These are phyloP conservation scores for Peromyscus eremicus DNA, from an alignment of 2,797 vertebrate species.

Conservation along the genomic window DNA sequence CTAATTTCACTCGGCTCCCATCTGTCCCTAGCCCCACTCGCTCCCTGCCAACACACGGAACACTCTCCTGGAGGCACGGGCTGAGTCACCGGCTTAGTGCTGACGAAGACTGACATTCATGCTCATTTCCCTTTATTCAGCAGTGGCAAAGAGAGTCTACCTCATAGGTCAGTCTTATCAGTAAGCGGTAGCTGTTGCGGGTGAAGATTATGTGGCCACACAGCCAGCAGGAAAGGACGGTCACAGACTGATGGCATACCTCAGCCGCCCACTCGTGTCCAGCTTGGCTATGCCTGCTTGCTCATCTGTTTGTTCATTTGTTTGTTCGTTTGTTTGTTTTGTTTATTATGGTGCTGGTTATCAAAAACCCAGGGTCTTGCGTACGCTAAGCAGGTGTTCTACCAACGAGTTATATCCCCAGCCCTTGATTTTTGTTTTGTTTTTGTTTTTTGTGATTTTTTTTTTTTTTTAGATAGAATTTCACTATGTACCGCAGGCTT, in stretches of 20 bases:
- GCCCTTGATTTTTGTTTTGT: background rate
- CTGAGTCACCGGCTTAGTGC: background rate
- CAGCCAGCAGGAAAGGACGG: background rate
- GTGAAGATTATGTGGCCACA: background rate
- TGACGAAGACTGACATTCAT: constrained; percentile 30
- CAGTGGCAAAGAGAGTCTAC: background rate
- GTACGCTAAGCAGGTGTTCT: background rate
- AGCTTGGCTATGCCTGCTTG: background rate
- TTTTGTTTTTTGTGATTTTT: background rate
- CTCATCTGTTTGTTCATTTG: background rate
- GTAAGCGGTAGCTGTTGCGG: background rate
- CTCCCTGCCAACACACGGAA: background rate
- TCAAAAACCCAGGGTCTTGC: background rate
- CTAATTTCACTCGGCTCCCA: constrained; percentile 17
- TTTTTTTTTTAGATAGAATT: background rate
- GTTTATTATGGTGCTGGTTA: background rate
- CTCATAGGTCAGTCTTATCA: constrained; percentile 17
- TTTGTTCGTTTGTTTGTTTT: background rate
- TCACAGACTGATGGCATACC: constrained; percentile 8
- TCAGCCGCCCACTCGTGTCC: background rate
- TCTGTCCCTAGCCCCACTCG: background rate
- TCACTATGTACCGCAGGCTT: background rate
- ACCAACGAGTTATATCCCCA: background rate
- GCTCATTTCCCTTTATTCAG: constrained; percentile 50
- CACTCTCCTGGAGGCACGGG: constrained; percentile 20